Percentiles rank a stretch among this genome's conserved stretches.
Conservation (phyloP, 2,888 invertebrate genomes). For the Icerya purchasi region DNA sequence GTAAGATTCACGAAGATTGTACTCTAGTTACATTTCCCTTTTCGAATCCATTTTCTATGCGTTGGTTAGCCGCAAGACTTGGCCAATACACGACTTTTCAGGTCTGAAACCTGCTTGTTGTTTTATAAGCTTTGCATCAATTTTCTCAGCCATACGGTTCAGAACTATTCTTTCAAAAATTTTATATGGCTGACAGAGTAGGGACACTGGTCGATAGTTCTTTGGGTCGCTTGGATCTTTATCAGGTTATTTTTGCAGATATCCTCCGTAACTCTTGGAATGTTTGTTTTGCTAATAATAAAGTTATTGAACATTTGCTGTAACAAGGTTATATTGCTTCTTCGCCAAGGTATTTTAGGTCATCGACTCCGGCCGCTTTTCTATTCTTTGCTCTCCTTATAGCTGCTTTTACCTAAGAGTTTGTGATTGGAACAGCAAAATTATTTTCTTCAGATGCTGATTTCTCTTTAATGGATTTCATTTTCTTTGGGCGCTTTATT, state of each 20-base stretch:
- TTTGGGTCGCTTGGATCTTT: not conserved
- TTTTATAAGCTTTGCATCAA: too few relatives aligned
- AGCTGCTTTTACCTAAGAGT: not conserved
- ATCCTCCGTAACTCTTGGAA: not conserved
- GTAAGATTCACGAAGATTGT: not conserved
- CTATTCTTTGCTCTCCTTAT: not conserved
- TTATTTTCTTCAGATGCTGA: not conserved
- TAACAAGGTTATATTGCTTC: not conserved
- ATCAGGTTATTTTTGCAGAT: not conserved
- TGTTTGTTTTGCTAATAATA: not conserved
- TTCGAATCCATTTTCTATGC: not conserved
- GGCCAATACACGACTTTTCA: not conserved
- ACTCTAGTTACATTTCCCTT: not conserved
- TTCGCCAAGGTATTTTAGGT: not conserved
- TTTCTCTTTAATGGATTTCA: not conserved
- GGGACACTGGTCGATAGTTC: not conserved
- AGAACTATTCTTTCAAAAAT: too few relatives aligned
- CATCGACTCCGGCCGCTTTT: not conserved
- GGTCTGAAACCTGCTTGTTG: not conserved
- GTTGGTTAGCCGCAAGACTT: too few relatives aligned
- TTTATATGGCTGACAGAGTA: not conserved
- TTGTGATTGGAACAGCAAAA: not conserved
- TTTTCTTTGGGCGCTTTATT: not conserved
- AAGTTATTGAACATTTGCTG: not conserved
- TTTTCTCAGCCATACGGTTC: too few relatives aligned